Evolutionary conservation across 2,888 invertebrate genomes (phyloP).

Genomic region (Drosophila setosimentum): DNA sequence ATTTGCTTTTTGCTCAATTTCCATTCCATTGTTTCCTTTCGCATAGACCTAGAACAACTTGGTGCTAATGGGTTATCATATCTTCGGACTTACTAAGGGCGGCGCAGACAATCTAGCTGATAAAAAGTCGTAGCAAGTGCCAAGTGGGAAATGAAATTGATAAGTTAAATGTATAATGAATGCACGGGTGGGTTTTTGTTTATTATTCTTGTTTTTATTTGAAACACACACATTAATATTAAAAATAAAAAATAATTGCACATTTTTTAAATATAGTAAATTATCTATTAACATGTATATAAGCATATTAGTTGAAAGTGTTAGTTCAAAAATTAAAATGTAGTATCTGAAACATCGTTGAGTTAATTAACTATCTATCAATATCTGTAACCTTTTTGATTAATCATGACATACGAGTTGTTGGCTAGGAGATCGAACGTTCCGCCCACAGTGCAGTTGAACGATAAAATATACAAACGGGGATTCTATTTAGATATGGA

Average conservation of each 20-base stretch:
- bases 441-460: neutral
- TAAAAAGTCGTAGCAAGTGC: neutral
- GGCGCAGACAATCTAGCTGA: neutral
- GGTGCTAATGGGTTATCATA: conserved; percentile 26
- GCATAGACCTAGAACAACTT: conserved; percentile 23
- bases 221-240: no score
- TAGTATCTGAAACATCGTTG: neutral
- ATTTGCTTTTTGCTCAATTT: conserved; percentile 9
- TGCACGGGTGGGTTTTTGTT: no score
- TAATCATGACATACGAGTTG: neutral
- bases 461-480: conserved; percentile 31
- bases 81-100: neutral
- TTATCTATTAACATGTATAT: neutral
- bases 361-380: neutral
- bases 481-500: conserved; percentile 62
- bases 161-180: neutral
- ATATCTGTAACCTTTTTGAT: neutral
- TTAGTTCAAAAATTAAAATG: neutral
- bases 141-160: neutral
- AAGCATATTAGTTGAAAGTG: neutral
- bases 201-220: no score
- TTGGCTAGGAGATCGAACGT: neutral
- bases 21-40: neutral
- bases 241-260: no score
- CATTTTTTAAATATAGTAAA: no score